Evolutionary conservation across 1,140 invertebrate genomes (phyloP).

Genomic region (Drosophila sp.): DNA sequence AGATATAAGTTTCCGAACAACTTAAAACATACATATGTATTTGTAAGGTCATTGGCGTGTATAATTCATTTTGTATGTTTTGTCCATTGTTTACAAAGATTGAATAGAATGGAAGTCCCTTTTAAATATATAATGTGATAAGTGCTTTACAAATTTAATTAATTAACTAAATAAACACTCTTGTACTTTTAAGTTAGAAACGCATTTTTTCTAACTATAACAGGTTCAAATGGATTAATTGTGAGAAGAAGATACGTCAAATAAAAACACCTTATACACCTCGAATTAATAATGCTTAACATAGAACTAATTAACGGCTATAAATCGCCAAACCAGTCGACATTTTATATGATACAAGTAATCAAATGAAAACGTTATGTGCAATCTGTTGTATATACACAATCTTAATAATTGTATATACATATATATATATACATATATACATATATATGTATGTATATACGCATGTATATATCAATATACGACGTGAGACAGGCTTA

Average conservation of each 20-base stretch:
- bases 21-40: neutral
- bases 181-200: slow-evolving; percentile 11
- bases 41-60: no score
- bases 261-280: slow-evolving; percentile 16
- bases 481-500: slow-evolving; percentile 13
- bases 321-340: slow-evolving; percentile 57
- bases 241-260: slow-evolving; percentile 12
- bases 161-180: slow-evolving; percentile 7
- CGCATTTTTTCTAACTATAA: slow-evolving; percentile 13
- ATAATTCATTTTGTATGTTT: no score
- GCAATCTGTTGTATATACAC: slow-evolving; percentile 35
- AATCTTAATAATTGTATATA: slow-evolving; percentile 22
- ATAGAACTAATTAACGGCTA: slow-evolving; percentile 45
- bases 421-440: slow-evolving; percentile 35
- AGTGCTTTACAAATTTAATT: neutral
- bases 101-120: neutral
- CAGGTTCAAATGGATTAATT: slow-evolving; percentile 19
- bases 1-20: no score
- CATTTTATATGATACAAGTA: slow-evolving; percentile 24
- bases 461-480: neutral
- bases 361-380: slow-evolving; percentile 10
- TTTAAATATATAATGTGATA: slow-evolving; percentile 1
- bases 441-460: slow-evolving; percentile 32
- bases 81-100: neutral
- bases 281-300: slow-evolving; percentile 17